These are phyloP conservation scores for Mythimna albipuncta DNA, from an alignment of 2,888 invertebrate genomes.

Conservation along the genomic window DNA sequence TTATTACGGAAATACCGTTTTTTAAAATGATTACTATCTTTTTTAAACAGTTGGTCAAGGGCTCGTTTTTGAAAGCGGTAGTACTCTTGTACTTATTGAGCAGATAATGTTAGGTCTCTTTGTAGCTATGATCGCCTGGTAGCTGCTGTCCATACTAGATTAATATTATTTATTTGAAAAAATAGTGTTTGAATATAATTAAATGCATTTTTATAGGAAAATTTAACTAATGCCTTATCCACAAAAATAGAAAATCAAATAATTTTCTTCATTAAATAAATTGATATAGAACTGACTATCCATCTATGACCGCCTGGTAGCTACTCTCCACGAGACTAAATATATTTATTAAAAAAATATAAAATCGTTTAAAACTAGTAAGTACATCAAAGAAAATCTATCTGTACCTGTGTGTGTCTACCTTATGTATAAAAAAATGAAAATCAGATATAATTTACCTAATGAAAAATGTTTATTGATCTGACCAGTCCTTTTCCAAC, in stretches of 20 bases:
- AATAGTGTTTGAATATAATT: no score
- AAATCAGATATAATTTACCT: no score
- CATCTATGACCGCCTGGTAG: neutral
- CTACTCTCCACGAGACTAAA: neutral
- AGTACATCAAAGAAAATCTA: no score
- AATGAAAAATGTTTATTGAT: no score
- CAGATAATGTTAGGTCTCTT: neutral
- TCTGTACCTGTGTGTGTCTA: no score
- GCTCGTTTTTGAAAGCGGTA: neutral
- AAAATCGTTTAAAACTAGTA: neutral
- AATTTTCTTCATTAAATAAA: no score
- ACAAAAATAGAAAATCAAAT: no score
- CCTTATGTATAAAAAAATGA: no score
- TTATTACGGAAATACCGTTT: conserved; percentile 6
- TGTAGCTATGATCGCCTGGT: neutral
- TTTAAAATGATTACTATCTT: conserved; percentile 12
- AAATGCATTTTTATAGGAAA: no score
- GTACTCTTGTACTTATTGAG: neutral
- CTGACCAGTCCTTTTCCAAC: no score
- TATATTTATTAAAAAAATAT: neutral
- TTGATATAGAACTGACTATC: neutral
- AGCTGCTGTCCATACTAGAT: neutral
- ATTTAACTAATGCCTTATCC: no score
- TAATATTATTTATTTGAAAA: no score
- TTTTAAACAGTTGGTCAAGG: conserved; percentile 21